Base-by-base conservation (phyloP, 2,888 invertebrate genomes). In the Xestia xanthographa region DNA sequence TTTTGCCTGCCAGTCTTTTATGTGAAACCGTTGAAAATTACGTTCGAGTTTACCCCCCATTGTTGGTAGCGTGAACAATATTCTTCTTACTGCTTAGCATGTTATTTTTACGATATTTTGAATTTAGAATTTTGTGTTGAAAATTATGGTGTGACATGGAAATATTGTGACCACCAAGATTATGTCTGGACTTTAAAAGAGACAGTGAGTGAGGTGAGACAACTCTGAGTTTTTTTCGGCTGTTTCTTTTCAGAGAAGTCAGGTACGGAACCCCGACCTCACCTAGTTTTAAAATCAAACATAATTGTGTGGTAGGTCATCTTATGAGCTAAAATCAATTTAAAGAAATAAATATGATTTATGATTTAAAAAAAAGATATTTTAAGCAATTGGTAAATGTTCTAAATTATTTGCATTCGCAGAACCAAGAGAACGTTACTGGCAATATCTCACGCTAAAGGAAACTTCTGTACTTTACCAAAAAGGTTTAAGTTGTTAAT, bases 11-110 rank as follows among this genome's bases (percentile, higher is more conserved):
- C 58, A 41, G 48, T 58, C 53, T 79, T 88, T 82, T 83, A 50
- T 82, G 69, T 77, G 29, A 14, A 73, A 81, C 84, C 89, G 88
- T 90, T 84, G 82, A 88, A 86, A 90, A 90, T 90, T 79, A 83
- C 80, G 38, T 75, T 75, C 66, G 58, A 75, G 69, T 76, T 83
- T 66, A 83, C 71, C 70, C 65, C 58, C 60, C 65, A 77, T 83
- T 69, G 75, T 81, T 75, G 76, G 69, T 77, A 80, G 84, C 82
- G 80, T 78, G 75, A 86, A 79, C 56, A 58, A 56, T 66, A 66
- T 79, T 74, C 29, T 60, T 66, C 45, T 66, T 34, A 22, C 17
- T 56, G 56, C 11, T 43, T 60, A 11, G 2, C 41, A 34, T 60
- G 29, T 2, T 34, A 34, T 50, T 74, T 83, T 77, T 66, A 66